Evolutionary conservation across 92 coral and sea anemone species (phyloP).

Genomic region (Phenganax subtilis): DNA sequence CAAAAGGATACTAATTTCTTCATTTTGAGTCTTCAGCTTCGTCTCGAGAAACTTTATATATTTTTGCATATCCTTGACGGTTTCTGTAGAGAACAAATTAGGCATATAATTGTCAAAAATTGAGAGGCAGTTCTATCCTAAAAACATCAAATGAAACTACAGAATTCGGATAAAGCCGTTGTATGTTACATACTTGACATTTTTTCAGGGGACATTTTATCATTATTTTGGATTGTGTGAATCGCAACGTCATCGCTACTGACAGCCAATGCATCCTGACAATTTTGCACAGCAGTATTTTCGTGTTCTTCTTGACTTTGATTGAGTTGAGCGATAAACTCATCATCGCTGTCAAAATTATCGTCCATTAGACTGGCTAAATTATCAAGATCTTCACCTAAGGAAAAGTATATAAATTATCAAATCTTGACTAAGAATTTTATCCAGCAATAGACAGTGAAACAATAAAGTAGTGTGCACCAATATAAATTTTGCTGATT

Average conservation of each 20-base stretch:
- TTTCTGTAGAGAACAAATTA: slow-evolving; percentile 32
- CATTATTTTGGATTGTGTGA: slow-evolving; percentile 12
- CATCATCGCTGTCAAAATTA: slow-evolving; percentile 43
- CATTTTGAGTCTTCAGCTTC: slow-evolving; percentile 37
- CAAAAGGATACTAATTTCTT: slow-evolving; percentile 49
- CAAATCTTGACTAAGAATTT: background rate
- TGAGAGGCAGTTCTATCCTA: background rate
- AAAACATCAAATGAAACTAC: background rate
- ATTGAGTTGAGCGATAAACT: slow-evolving; percentile 15
- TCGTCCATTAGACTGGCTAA: slow-evolving; percentile 51
- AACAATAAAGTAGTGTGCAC: too few relatives aligned
- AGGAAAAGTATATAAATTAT: background rate
- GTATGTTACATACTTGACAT: slow-evolving; percentile 14
- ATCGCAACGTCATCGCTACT: background rate
- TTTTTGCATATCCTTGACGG: slow-evolving; percentile 59
- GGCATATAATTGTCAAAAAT: background rate
- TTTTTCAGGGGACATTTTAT: slow-evolving; percentile 36
- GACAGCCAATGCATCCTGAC: background rate
- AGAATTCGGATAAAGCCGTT: too few relatives aligned
- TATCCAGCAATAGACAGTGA: too few relatives aligned
- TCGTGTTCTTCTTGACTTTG: background rate
- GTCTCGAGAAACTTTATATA: slow-evolving; percentile 57
- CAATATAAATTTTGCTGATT: too few relatives aligned
- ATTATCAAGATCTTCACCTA: slow-evolving; percentile 43
- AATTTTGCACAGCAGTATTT: background rate